Base-by-base conservation (phyloP, 2,113 vertebrate species). In the Phoxinus phoxinus region DNA sequence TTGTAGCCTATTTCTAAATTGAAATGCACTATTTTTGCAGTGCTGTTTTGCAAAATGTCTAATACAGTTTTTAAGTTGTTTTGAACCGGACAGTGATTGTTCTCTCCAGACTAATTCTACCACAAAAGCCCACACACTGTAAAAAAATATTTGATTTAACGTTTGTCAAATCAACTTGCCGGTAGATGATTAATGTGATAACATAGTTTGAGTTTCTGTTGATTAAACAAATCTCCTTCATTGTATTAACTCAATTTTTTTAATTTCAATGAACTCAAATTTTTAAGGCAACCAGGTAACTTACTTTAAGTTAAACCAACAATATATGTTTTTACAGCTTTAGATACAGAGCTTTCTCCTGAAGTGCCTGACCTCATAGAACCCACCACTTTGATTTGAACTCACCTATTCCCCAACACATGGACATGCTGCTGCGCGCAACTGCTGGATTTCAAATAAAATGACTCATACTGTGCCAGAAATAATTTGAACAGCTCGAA, bases 11-110 rank as follows among this genome's bases (percentile, higher is more conserved):
- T 80, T 63, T 63, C 35, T 44, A 41, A 17, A 19, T 67, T 78
- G 51, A 82, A 85, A 87, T 37, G 74, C 78, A 79, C 67, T 86
- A 89, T 90, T 86, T 76, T 78, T 84, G 46, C 82, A 84, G 73
- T 87, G 83, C 69, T 80, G 73, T 86, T 77, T 67, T 75, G 19
- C 10, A 21, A 89, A 89, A 91, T 91, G 89, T 89, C 81, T 79
- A 89, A 90, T 69, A 46, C 61, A 27, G 63, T 3, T 56, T 46
- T 84, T 74, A 81, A 65, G 41, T 59, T 6, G 48, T 48, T 84
- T 86, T n/a, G 19, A 56, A 23, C 19, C 12, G 7, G 19, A 56
- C 83, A 85, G 88, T 87, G 89, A 89, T 87, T 86, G 78, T 82
- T 87, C 82, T 56, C 51, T 69, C 58, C 48, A 48, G 65, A 84